Evolutionary conservation across 2,888 invertebrate genomes (phyloP), one percentile per base, ranked within the genome.

Genomic region (Eupithecia vulgata): DNA sequence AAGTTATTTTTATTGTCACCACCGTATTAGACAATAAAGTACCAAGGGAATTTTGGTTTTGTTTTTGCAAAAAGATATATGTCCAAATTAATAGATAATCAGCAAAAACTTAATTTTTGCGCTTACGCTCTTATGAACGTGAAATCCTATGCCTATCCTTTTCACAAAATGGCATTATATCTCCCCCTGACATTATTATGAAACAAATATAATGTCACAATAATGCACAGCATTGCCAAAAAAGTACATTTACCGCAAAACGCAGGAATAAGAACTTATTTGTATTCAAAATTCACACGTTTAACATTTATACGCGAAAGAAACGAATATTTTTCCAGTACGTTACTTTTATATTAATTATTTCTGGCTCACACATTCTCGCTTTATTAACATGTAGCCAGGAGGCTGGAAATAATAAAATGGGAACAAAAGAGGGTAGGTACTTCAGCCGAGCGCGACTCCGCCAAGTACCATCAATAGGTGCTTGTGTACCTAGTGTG

Each of bases 381-480:
- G 76, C 82, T 88, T 84, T 88, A 87, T 87, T 85, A 87, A 81
- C 84, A 81, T 81, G 82, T 81, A 80, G 72, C 80, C 80, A 80
- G 81, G 78, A 78, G 71, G 74, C 67, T 64, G 79, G 79, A 84
- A 87, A 87, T 88, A 85, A 86, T 85, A 83, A 85, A 86, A 81
- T 78, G 81, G 78, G 81, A 84, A 88, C 87, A 88, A 88, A 87
- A 84, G 83, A 74, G 73, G 73, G 78, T 81, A 83, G 73, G 78
- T 81, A 83, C 86, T 87, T 85, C 81, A 68, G 48, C 17, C 67
- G 64, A 37, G 61, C 42, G 34, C 67, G 67, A 37, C 69, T 68
- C 10, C 34, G 21, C 68, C 48, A 25, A 68, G 70, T 40, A 61
- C 64, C 59, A 40, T 59, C 34, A n/a, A 37, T 59, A 52, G n/a